These are phyloP conservation scores for Chamaetylas fuelleborni DNA, from an alignment of 2,113 vertebrate genomes.

Conservation along the genomic window DNA sequence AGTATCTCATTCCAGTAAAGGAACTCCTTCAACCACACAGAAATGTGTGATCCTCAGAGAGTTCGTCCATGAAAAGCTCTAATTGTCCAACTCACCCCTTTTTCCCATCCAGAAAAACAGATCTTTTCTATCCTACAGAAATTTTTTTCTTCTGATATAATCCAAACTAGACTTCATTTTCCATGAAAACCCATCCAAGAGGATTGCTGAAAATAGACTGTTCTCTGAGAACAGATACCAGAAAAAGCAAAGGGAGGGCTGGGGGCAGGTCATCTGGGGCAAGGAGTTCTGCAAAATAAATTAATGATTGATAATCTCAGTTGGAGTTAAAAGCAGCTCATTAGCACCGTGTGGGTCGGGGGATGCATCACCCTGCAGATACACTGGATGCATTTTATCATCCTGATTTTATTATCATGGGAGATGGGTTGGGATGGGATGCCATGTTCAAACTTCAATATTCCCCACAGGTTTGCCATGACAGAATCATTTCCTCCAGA, in stretches of 20 bases:
- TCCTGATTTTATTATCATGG: not conserved
- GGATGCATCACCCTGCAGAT: not conserved
- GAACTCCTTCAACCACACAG: not conserved
- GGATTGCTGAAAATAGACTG: conserved; percentile 44
- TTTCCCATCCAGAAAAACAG: not conserved
- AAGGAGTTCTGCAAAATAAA: not conserved
- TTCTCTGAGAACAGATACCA: conserved; percentile 38
- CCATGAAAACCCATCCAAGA: conserved; percentile 42
- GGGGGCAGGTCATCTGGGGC: not conserved
- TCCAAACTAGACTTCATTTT: conserved; percentile 41
- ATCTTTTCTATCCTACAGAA: conserved; percentile 11
- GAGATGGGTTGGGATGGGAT: not conserved
- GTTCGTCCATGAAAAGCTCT: not conserved
- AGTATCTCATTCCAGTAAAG: not conserved
- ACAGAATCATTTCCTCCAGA: not conserved
- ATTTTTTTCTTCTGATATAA: conserved; percentile 48
- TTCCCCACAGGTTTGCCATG: not conserved
- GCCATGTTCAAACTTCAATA: accelerated
- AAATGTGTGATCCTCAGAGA: not conserved
- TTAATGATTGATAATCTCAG: not conserved
- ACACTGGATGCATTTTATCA: not conserved
- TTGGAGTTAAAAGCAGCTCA: not conserved
- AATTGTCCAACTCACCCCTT: not conserved
- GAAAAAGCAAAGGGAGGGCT: not conserved
- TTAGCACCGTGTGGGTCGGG: accelerated